Evolutionary conservation across 1,140 invertebrate species (phyloP).

Genomic region (Cylas formicarius): DNA sequence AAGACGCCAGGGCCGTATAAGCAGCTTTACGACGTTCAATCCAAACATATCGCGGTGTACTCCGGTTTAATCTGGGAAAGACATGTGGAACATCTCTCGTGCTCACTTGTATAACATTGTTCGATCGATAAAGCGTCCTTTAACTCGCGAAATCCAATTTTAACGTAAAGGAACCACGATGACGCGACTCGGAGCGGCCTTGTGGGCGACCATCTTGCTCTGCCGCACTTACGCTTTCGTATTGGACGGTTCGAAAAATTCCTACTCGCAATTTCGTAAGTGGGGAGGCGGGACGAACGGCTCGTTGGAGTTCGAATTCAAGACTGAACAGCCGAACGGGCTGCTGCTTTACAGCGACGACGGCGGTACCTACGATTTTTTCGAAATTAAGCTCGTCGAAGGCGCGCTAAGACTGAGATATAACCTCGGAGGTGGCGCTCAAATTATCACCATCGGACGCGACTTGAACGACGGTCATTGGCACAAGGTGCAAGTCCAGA

Average conservation of each 20-base stretch:
- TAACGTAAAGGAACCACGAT: constrained; percentile 1
- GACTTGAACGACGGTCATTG: constrained; percentile 83
- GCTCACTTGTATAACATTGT: too few relatives aligned
- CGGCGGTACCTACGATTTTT: constrained; percentile 89
- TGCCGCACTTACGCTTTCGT: constrained; percentile 49
- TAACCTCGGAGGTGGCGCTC: constrained; percentile 78
- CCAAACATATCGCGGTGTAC: constrained; percentile 12
- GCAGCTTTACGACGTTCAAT: not conserved
- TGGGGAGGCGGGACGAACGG: constrained; percentile 83
- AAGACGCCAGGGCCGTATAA: constrained; percentile 7
- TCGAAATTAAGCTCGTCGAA: constrained; percentile 89
- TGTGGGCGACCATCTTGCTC: constrained; percentile 14
- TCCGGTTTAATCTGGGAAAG: constrained; percentile 10
- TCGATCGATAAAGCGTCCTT: constrained; percentile 2
- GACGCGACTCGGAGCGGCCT: constrained; percentile 21
- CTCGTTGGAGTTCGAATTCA: constrained; percentile 86
- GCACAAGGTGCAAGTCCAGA: constrained; percentile 77
- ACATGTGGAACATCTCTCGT: constrained; percentile 10
- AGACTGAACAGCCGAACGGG: constrained; percentile 83
- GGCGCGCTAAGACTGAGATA: constrained; percentile 79
- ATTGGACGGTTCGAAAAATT: constrained; percentile 75
- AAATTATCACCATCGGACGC: constrained; percentile 77
- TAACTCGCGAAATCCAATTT: constrained; percentile 2
- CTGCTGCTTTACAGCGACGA: constrained; percentile 89
- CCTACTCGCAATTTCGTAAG: constrained; percentile 83